Evolutionary conservation across 2,113 vertebrate genomes (phyloP), one percentile per base, ranked within the genome.

Genomic region (Salvelinus alpinus): DNA sequence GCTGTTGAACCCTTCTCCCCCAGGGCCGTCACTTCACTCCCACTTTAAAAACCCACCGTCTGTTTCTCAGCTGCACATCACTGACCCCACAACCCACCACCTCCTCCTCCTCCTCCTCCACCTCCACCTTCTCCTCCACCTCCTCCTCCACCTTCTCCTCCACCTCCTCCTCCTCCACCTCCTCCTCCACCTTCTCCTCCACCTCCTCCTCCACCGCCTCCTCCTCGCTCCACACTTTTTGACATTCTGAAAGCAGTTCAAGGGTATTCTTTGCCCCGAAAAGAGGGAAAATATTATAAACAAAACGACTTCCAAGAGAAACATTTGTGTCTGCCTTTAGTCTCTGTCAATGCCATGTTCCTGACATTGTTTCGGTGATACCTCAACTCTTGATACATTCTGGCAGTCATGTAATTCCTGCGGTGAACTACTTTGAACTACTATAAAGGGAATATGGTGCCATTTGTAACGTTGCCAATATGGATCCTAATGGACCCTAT

Each of bases 11-110:
- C n/a, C 59, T 11, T 11, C n/a, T 9, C 59, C 18, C 54, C 18
- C 54, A 1, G 4, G 54, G 16, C n/a, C 59, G 3, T 85, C 57
- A 24, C 14, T 34, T 34, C 54, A 14, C 16, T 6, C 54, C 54
- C 72, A 27, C 54, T 65, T 64, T 77, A 59, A 76, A 71, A 83
- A 27, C 16, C 14, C 51, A 5, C 81, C 18, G 16, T 78, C 70
- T 68, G 38, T 18, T 74, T 69, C 71, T 76, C 73, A 72, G 81
- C 73, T 81, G 70, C 72, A 78, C 83, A 82, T 80, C 76, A 76
- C 70, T 69, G 64, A 79, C 64, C 16, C 13, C 16, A 16, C 3
- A 20, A 8, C 2, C 66, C 13, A 1, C 18, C 47, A 18, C 67
- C 20, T 20, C 20, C 71, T 18, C 44, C 65, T 34, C 48, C 27